phyloP scores from a whole-genome alignment of 30 jellyfish, hydroid and myxozoan genomes.

The Turritopsis rubra region DNA sequence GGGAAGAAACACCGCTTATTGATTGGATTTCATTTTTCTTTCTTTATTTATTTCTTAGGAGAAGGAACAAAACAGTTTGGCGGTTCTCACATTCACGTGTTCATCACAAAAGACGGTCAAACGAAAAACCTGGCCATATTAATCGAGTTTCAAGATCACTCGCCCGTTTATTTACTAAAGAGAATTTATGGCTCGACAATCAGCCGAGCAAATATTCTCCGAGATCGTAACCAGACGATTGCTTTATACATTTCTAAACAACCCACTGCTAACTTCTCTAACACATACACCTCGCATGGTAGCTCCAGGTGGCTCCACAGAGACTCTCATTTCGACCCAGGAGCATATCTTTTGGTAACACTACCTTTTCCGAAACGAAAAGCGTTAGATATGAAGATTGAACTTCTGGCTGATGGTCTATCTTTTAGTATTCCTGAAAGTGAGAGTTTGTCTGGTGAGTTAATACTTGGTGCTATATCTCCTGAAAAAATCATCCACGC shows the following conservation, averaged over 20 bases:
- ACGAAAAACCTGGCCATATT: conserved; percentile 59
- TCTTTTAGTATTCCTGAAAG: conserved; percentile 88
- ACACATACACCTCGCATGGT: conserved; percentile 75
- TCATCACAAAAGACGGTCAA: conserved; percentile 53
- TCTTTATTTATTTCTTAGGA: conserved; percentile 53
- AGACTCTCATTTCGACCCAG: conserved; percentile 65
- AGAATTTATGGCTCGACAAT: conserved; percentile 79
- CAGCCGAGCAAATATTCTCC: conserved; percentile 49
- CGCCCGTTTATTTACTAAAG: conserved; percentile 80
- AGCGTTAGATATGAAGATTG: conserved; percentile 92
- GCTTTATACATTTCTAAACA: conserved; percentile 72
- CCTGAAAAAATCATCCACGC: conserved; percentile 45
- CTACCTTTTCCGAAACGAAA: conserved; percentile 90
- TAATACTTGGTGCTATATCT: conserved; percentile 86
- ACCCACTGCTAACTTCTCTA: conserved; percentile 66
- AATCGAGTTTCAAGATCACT: conserved; percentile 78
- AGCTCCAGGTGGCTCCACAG: conserved; percentile 95
- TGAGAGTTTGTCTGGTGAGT: conserved; percentile 79
- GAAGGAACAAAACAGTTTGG: conserved; percentile 42
- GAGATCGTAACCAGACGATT: conserved; percentile 90
- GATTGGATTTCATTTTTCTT: too few relatives aligned
- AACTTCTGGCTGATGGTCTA: conserved; percentile 67
- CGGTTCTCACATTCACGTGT: conserved; percentile 55
- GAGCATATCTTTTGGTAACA: conserved; percentile 81
- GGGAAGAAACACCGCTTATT: too few relatives aligned